Conservation (phyloP, 2,888 invertebrate genomes). For the Octodonta nipae region DNA sequence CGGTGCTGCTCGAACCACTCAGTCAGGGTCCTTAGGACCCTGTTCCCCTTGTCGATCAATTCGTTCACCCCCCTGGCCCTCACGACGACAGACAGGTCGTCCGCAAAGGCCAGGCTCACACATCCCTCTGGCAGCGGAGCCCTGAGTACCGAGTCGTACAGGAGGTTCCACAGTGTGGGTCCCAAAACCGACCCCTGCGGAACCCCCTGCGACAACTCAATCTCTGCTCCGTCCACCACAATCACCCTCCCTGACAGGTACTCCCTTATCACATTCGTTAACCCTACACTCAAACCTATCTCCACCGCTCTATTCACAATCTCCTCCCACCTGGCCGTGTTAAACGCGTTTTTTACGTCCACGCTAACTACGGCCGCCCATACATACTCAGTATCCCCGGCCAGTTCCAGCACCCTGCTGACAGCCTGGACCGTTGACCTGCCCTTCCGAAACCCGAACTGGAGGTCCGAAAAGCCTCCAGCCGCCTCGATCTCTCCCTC, state of each 20-base stretch:
- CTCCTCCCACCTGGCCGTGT: slow-evolving; percentile 4
- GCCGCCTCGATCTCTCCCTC: no score
- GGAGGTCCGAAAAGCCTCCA: no score
- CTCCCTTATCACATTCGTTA: slow-evolving; percentile 5
- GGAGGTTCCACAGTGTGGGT: slow-evolving; percentile 7
- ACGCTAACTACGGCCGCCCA: no score
- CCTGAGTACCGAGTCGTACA: slow-evolving; percentile 5
- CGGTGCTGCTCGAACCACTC: no score
- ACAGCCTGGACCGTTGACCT: slow-evolving; percentile 10
- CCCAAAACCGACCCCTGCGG: slow-evolving; percentile 8
- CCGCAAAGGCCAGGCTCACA: slow-evolving; percentile 5
- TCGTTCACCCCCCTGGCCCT: no score
- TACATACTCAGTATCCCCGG: no score
- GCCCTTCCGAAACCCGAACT: no score
- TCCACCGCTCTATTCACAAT: slow-evolving; percentile 4
- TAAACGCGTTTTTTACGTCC: slow-evolving; percentile 4
- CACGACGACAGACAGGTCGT: slow-evolving; percentile 8
- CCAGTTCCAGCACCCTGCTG: no score
- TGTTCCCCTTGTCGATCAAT: no score
- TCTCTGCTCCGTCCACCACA: not conserved
- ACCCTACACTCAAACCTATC: slow-evolving; percentile 5
- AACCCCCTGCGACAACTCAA: slow-evolving; percentile 4
- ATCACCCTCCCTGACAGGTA: slow-evolving; percentile 4
- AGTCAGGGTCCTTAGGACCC: no score
- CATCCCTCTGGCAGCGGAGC: slow-evolving; percentile 3